Base-by-base conservation (phyloP, 1,140 invertebrate genomes). In the Drosophila micromelanica region DNA sequence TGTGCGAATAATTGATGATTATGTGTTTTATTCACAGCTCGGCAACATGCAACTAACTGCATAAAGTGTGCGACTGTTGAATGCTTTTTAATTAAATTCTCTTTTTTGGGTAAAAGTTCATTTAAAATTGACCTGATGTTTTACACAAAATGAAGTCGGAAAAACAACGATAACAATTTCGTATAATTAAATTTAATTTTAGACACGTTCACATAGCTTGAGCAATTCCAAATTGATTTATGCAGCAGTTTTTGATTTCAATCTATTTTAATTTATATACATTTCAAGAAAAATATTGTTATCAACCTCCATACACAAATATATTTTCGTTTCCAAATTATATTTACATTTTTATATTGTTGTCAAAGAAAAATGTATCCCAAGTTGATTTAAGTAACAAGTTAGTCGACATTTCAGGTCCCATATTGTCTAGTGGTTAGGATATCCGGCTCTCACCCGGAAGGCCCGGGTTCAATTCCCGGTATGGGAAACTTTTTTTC, bases 391-490 rank as follows among this genome's bases (percentile, higher is more conserved):
- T 32, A 32, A 9, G 30, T 5, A 51, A 51, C 27, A 20, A 54
- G 17, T n/a, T 20, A n/a, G 15, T 6, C 11, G 5, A 1, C 7
- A 2, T n/a, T n/a, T 20, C 11, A 38, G 35, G 20, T 93, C 92
- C 93, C 93, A 92, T 94, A 93, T 93, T 93, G 93, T 94, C 95
- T 95, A 95, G 95, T 95, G 95, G 95, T 94, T 95, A 96, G 95
- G 95, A 95, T 95, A 95, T 93, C 95, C 95, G 95, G 95, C 95
- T 96, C 94, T 96, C 95, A 95, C 95, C 95, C 95, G 95, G 95
- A 94, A 95, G 95, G 95, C 95, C 95, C 94, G 95, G 95, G 95
- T 96, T 96, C 95, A 94, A 96, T 96, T 96, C 95, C 95, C 95
- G 95, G 95, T 95, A 95, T 94, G 94, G 95, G 95, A 95, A 95